These are phyloP conservation scores for Chrysolina oricalcia DNA, from an alignment of 2,888 invertebrate genomes.

Conservation along the genomic window DNA sequence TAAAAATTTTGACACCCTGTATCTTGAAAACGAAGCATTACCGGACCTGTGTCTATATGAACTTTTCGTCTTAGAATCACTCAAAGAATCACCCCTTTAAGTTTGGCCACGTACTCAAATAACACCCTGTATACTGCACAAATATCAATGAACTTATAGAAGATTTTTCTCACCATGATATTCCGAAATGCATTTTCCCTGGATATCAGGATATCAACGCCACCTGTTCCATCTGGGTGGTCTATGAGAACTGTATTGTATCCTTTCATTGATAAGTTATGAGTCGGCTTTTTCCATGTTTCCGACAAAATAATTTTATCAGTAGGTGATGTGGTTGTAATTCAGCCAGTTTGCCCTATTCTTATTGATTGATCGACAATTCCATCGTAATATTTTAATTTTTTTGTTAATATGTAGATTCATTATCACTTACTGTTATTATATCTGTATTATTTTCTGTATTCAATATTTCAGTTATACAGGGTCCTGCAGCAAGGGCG, in stretches of 20 bases:
- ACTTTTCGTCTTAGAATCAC: too few relatives aligned
- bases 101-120: too few relatives aligned
- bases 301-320: constrained; percentile 14
- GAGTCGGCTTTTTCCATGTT: constrained; percentile 22
- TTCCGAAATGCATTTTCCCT: not conserved
- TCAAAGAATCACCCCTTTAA: too few relatives aligned
- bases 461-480: constrained; percentile 22
- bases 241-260: constrained; percentile 8
- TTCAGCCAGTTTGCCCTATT: not conserved
- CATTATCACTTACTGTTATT: constrained; percentile 22
- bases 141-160: not conserved
- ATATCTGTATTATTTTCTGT: constrained; percentile 23
- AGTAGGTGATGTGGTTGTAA: not conserved
- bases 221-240: not conserved
- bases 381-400: not conserved
- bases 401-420: constrained; percentile 20
- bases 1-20: too few relatives aligned
- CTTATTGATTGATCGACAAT: constrained; percentile 12
- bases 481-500: too few relatives aligned
- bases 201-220: not conserved
- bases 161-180: not conserved
- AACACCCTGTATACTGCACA: constrained; percentile 12
- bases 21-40: too few relatives aligned
- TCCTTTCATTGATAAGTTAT: not conserved
- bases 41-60: too few relatives aligned